These are phyloP conservation scores for Mormyrus hasselquistii DNA, from an alignment of 2,797 vertebrate species.

Conservation along the genomic window DNA sequence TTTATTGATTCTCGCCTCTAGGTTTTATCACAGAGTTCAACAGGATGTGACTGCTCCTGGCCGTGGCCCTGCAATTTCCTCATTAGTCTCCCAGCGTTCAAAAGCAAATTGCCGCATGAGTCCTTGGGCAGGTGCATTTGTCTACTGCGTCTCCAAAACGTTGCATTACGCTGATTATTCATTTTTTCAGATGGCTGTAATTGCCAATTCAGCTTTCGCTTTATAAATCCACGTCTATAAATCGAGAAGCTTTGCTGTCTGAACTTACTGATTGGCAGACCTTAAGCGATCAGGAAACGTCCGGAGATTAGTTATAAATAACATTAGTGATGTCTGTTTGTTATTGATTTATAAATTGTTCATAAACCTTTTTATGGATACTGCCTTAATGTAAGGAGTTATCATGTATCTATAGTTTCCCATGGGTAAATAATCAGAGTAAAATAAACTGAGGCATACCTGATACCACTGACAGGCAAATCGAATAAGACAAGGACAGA, in stretches of 20 bases:
- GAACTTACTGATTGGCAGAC: not conserved
- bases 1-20: slow-evolving; percentile 4
- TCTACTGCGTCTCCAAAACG: not conserved
- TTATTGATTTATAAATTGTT: slow-evolving; percentile 3
- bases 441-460: not conserved
- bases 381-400: not conserved
- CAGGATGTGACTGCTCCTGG: slow-evolving; percentile 11
- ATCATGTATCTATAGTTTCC: not conserved
- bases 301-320: not conserved
- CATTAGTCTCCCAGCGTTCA: not conserved
- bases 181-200: not conserved
- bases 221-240: not conserved
- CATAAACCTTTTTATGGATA: slow-evolving; percentile 1
- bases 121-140: not conserved
- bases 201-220: not conserved
- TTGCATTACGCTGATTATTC: not conserved
- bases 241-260: not conserved
- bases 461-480: not conserved
- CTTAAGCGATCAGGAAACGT: not conserved
- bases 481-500: not conserved
- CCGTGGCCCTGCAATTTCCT: not conserved
- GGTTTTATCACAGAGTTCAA: slow-evolving; percentile 11
- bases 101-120: not conserved
- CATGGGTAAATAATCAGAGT: not conserved
- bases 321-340: not conserved